These are phyloP conservation scores for Drosophila arawakana DNA, from an alignment of 1,140 invertebrate genomes.

Conservation along the genomic window DNA sequence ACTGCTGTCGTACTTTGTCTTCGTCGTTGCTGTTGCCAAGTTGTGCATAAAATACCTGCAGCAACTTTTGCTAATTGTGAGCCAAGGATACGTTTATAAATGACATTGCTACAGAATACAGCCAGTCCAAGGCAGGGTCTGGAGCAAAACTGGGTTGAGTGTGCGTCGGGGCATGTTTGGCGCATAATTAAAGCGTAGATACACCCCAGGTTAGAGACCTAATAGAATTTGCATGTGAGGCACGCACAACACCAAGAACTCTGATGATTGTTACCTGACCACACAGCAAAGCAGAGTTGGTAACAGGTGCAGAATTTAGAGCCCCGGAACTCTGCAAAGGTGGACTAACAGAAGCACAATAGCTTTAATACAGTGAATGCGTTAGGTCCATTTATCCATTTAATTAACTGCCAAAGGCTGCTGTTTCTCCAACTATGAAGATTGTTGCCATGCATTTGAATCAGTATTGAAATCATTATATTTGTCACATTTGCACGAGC, in stretches of 20 bases:
- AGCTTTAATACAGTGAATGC: slow-evolving; percentile 15
- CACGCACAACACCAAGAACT: slow-evolving; percentile 54
- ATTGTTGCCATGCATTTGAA: slow-evolving; percentile 27
- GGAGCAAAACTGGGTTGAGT: slow-evolving; percentile 12
- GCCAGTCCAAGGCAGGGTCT: slow-evolving; percentile 26
- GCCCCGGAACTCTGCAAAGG: neutral
- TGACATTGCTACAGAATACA: slow-evolving; percentile 42
- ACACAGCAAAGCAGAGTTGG: slow-evolving; percentile 19
- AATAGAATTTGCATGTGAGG: slow-evolving; percentile 70
- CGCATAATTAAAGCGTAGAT: slow-evolving; percentile 74
- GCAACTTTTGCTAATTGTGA: slow-evolving; percentile 76
- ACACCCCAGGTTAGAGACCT: slow-evolving; percentile 51
- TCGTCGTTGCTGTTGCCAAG: slow-evolving; percentile 36
- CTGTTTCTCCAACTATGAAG: neutral
- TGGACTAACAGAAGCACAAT: slow-evolving; percentile 7
- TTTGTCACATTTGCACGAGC: slow-evolving; percentile 34
- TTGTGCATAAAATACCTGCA: slow-evolving; percentile 72
- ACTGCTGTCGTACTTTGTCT: neutral
- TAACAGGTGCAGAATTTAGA: neutral
- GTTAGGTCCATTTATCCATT: slow-evolving; percentile 31
- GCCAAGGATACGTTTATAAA: slow-evolving; percentile 65
- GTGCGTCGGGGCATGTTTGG: slow-evolving; percentile 62
- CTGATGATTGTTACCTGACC: slow-evolving; percentile 40
- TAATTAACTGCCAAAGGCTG: slow-evolving; percentile 36
- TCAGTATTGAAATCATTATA: slow-evolving; percentile 31